Evolutionary conservation across 2,113 vertebrate species (phyloP), one percentile per base, ranked within the genome.

Genomic region (Cyanoliseus patagonus): DNA sequence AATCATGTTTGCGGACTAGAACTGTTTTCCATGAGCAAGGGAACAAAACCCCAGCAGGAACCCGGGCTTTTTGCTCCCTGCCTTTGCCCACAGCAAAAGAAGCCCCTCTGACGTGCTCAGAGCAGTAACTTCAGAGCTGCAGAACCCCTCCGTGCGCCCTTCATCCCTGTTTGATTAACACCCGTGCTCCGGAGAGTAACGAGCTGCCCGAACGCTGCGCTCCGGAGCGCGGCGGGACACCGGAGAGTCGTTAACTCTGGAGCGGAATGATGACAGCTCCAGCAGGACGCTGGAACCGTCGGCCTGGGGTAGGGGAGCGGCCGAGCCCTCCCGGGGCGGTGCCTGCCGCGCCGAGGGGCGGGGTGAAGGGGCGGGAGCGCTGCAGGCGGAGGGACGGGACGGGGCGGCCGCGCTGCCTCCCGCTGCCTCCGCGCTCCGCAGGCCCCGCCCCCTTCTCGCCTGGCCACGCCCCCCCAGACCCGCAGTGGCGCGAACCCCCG

Each of bases 401-500:
- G 68, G 85, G 61, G 91, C 41, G 69, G 94, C 86, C 69, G 17
- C 84, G n/a, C n/a, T n/a, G n/a, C n/a, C n/a, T n/a, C n/a, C n/a
- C n/a, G n/a, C n/a, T n/a, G n/a, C n/a, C n/a, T n/a, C n/a, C n/a
- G 7, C 28, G 52, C 30, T 11, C 28, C 52, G 18, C 52, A 18
- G 52, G 17, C 53, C 30, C 7, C 42, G 42, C 42, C 16, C 11
- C 28, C 17, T 53, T 17, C 30, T 5, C 17, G 28, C 7, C 5
- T 55, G 53, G 30, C 30, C 11, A 31, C 53, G 53, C 53, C 53
- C 53, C 30, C 30, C 53, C 53, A 3, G 17, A 24, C 23, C 12
- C 47, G 22, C 24, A 13, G 49, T 15, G 49, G 49, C 24, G 49
- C 49, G 49, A 51, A 51, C 24, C 49, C 13, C 13, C 4, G 47